phyloP scores from a whole-genome alignment of 2,888 invertebrate species.

The Microplitis manilae region DNA sequence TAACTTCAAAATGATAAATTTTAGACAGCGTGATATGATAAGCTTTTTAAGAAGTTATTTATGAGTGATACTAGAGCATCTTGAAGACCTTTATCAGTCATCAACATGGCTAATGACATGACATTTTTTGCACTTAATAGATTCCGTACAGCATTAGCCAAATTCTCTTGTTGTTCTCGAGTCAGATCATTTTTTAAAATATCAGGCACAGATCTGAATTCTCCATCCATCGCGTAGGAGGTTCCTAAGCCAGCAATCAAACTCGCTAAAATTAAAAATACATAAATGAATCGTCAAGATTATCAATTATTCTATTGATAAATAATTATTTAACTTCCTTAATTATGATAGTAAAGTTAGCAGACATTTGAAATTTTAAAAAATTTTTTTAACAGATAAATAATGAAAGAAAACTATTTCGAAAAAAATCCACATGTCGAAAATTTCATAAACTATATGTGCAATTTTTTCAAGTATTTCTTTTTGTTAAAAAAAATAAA shows the following conservation, averaged over 20 bases:
- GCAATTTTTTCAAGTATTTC: no score
- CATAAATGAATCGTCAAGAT: background rate
- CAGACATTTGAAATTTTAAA: no score
- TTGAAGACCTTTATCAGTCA: conserved; percentile 31
- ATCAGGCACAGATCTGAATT: conserved; percentile 50
- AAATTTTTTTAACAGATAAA: background rate
- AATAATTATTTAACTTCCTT: background rate
- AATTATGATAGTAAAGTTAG: no score
- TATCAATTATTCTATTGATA: background rate
- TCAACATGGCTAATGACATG: conserved; percentile 35
- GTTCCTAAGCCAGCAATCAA: conserved; percentile 38
- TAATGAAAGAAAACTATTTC: background rate
- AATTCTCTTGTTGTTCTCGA: conserved; percentile 43
- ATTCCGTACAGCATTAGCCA: conserved; percentile 40
- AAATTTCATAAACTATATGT: no score
- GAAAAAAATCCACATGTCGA: no score
- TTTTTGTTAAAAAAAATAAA: no score
- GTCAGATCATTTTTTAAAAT: conserved; percentile 44
- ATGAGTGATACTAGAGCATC: conserved; percentile 33
- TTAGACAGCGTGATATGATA: conserved; percentile 18
- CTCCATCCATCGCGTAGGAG: conserved; percentile 38
- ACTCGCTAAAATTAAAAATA: conserved; percentile 42
- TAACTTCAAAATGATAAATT: background rate
- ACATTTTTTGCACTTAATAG: conserved; percentile 46
- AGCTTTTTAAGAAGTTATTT: conserved; percentile 39